Conservation (phyloP, 2,888 invertebrate species). For the Dugesia japonica region DNA sequence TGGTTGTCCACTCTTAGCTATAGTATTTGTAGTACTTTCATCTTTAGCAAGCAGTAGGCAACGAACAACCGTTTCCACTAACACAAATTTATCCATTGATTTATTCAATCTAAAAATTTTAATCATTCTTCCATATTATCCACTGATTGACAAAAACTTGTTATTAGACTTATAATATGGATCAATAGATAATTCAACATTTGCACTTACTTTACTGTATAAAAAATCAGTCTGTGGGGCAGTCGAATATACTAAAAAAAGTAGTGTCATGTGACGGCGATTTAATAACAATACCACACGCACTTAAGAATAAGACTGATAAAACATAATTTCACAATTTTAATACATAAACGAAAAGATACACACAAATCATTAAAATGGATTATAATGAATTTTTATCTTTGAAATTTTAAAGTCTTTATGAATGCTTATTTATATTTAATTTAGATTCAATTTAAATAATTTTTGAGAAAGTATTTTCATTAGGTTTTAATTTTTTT, state of each 20-base stretch:
- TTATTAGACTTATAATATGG: background rate
- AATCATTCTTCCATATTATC: background rate
- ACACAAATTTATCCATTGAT: background rate
- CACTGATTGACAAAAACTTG: background rate
- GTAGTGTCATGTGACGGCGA: background rate
- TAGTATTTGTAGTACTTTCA: background rate
- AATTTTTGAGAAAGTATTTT: too few relatives aligned
- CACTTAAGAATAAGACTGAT: too few relatives aligned
- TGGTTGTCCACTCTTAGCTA: background rate
- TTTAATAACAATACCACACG: too few relatives aligned
- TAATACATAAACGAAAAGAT: too few relatives aligned
- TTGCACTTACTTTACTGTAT: background rate
- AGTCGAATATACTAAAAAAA: too few relatives aligned
- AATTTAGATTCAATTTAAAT: too few relatives aligned
- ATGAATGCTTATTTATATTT: too few relatives aligned
- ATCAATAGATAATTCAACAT: background rate
- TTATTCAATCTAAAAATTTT: constrained; percentile 5
- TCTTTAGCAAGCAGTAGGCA: background rate
- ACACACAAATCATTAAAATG: too few relatives aligned
- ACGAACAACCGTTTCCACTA: background rate
- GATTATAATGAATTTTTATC: too few relatives aligned
- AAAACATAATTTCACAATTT: too few relatives aligned
- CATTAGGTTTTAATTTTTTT: too few relatives aligned
- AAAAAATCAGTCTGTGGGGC: background rate
- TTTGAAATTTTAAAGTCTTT: too few relatives aligned